Evolutionary conservation across 2,888 invertebrate species (phyloP), one percentile per base, ranked within the genome.

Genomic region (Drosophila demipolita): DNA sequence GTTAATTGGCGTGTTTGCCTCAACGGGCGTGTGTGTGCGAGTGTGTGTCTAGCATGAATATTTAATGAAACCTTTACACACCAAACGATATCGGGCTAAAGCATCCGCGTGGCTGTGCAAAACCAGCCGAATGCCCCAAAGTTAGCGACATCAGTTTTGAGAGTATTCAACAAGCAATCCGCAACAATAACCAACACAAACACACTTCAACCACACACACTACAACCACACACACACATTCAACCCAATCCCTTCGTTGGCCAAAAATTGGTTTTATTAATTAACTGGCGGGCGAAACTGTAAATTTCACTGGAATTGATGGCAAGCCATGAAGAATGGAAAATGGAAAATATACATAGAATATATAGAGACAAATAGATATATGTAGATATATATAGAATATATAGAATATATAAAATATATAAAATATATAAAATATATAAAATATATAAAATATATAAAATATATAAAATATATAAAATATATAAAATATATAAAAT

Each of bases 1-100:
- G 54, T 67, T 42, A 53, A 42, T 49, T 29, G 32, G 42, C 52
- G 48, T 36, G 35, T 52, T 23, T 49, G 49, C 61, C 36, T 29
- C 29, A 29, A 29, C 5, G 6, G 5, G 29, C 29, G 29, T 6
- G 12, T 42, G 63, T 58, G 23, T 33, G 33, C 15, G 52, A 26
- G 29, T 23, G 23, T 49, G 45, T 35, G 53, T 40, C 53, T 57
- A 73, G 66, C 66, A 75, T 77, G 77, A 83, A 79, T 84, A 74
- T 71, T 71, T 73, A 81, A 82, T 86, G 81, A 73, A 87, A 84
- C 77, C 77, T 85, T 86, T 71, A 76, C 82, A 82, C 78, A 75
- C 78, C 70, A 64, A 57, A 48, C 66, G 71, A 71, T 36, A 36
- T 52, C 48, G 29, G 26, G 15, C 7, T 50, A 64, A 36, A 40